phyloP scores from a whole-genome alignment of 2,888 invertebrate species.

The Luperina testacea region DNA sequence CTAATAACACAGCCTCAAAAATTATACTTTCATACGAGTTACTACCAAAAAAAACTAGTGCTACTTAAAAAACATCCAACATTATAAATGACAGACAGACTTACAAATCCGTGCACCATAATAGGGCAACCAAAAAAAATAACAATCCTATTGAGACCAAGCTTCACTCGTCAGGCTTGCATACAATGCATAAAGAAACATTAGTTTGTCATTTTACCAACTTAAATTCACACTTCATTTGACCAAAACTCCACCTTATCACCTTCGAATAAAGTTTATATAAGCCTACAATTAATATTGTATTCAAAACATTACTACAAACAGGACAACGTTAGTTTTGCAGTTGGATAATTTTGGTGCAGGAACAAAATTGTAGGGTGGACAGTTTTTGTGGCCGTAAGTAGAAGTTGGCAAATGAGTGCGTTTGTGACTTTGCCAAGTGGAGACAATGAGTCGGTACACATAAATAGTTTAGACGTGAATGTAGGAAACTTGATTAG shows the following conservation, averaged over 20 bases:
- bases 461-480: slow-evolving; percentile 71
- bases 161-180: slow-evolving; percentile 68
- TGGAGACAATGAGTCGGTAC: slow-evolving; percentile 75
- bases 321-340: slow-evolving; percentile 44
- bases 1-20: slow-evolving; percentile 39
- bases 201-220: slow-evolving; percentile 64
- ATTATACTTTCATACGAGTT: slow-evolving; percentile 64
- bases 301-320: slow-evolving; percentile 68
- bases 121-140: slow-evolving; percentile 69
- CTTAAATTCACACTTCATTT: slow-evolving; percentile 5
- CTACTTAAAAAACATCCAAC: slow-evolving; percentile 63
- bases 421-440: slow-evolving; percentile 76
- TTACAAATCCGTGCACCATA: slow-evolving; percentile 68
- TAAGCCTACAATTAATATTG: slow-evolving; percentile 45
- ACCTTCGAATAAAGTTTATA: slow-evolving; percentile 5
- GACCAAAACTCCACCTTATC: slow-evolving; percentile 53
- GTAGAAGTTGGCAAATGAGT: slow-evolving; percentile 59
- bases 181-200: slow-evolving; percentile 76
- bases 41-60: slow-evolving; percentile 67
- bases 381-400: slow-evolving; percentile 41
- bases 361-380: slow-evolving; percentile 25
- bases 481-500: slow-evolving; percentile 66
- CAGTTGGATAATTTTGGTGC: slow-evolving; percentile 46
- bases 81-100: slow-evolving; percentile 64
- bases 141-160: slow-evolving; percentile 64